A percentile compares a stretch with the other conserved stretches of the same genome.
These are phyloP conservation scores for Maniola hyperantus DNA, from an alignment of 2,888 invertebrate genomes.

Conservation along the genomic window DNA sequence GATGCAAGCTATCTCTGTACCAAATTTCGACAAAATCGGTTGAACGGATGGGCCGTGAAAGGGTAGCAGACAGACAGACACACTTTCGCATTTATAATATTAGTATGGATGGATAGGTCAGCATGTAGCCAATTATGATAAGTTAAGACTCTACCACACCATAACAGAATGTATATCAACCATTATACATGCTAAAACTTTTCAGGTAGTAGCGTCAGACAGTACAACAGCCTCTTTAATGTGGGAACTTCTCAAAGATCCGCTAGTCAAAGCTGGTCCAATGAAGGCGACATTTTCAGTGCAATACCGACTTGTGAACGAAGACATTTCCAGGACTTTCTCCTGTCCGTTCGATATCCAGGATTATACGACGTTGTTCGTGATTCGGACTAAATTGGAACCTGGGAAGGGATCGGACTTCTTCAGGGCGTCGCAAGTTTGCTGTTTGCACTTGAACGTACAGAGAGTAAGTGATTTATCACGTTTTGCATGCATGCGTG, in stretches of 20 bases:
- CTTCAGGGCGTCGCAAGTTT: conserved; percentile 94
- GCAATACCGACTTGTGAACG: conserved; percentile 58
- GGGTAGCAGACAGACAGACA: too few relatives aligned
- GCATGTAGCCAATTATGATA: too few relatives aligned
- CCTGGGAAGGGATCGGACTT: conserved; percentile 91
- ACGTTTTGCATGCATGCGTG: too few relatives aligned
- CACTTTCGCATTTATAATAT: too few relatives aligned
- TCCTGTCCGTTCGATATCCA: conserved; percentile 89
- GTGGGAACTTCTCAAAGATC: conserved; percentile 90
- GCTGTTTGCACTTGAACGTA: conserved; percentile 90
- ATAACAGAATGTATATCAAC: too few relatives aligned
- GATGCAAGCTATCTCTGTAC: too few relatives aligned
- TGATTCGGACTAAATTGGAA: conserved; percentile 89
- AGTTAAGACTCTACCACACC: too few relatives aligned
- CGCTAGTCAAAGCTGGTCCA: conserved; percentile 81
- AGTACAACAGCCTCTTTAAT: conserved; percentile 90
- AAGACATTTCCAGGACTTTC: conserved; percentile 71
- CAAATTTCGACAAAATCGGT: too few relatives aligned
- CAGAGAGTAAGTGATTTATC: conserved; percentile 76
- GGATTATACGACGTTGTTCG: conserved; percentile 93
- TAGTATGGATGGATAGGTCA: too few relatives aligned
- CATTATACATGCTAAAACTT: conserved; percentile 13
- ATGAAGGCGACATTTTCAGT: conserved; percentile 74
- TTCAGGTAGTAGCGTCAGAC: conserved; percentile 85
- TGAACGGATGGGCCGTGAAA: too few relatives aligned